Base-by-base conservation (phyloP, 2,113 vertebrate species). In the Platycercus adscitus region DNA sequence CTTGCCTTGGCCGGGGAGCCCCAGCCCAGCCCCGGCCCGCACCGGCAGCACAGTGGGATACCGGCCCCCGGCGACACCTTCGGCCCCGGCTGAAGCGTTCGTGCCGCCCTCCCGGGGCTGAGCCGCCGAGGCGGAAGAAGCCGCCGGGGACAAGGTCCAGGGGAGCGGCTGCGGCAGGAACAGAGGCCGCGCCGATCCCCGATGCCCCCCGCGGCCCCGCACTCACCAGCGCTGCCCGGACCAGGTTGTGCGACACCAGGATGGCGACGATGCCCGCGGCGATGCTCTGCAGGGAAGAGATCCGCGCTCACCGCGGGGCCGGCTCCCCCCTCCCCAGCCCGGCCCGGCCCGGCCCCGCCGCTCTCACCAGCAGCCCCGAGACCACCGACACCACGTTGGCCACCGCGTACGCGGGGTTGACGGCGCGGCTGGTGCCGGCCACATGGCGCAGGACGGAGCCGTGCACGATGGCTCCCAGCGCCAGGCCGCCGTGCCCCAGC, bases 401-500 rank as follows among this genome's bases (percentile, higher is more conserved):
- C 2, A 89, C 89, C 3, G 98, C 98, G 95, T 99, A 99, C 52
- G 99, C 98, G 1, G 98, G 98, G 16, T 98, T 98, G 95, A 98
- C 97, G 2, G 96, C 83, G 20, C 97, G 97, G 41, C 69, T 93
- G 44, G 99, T 98, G 76, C 98, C 98, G 37, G 99, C 98, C 66
- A 99, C 98, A 73, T 99, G 99, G 31, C 99, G 98, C 44, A 99
- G 97, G 19, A 99, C 98, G 0, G 97, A 99, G 58, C 99, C 99
- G 53, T 99, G 99, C 64, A 99, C 98, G 71, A 99, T 99, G 13
- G 99, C 99, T 6, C 99, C 99, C 64, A 99, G 94, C 79, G 99
- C 98, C 82, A 99, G 98, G 96, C 98, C 99, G 35, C 99, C 81
- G 91, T 99, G 99, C 46, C 99, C 99, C 13, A 99, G 96, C 65